Percentiles rank a stretch among this genome's conserved stretches.
Evolutionary conservation across 2,888 invertebrate species (phyloP).

Genomic region (Mycogona germanica): DNA sequence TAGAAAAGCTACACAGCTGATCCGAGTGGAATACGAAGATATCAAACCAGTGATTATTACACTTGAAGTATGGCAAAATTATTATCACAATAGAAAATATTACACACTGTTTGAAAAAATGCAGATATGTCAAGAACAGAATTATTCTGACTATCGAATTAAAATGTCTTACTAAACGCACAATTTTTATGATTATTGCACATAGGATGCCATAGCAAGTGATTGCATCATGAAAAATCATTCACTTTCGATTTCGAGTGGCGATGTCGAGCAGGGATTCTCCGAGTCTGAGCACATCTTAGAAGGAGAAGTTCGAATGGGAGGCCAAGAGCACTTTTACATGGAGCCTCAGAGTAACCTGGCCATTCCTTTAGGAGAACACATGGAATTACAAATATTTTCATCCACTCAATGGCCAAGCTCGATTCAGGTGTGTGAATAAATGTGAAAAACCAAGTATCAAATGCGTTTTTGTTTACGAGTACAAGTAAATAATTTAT

Average conservation of each 20-base stretch:
- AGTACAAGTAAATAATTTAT: too few relatives aligned
- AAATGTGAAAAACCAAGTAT: too few relatives aligned
- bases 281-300: constrained; percentile 54
- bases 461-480: too few relatives aligned
- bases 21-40: constrained; percentile 70
- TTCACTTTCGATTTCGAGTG: constrained; percentile 22
- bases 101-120: too few relatives aligned
- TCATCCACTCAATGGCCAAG: constrained; percentile 55
- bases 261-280: constrained; percentile 56
- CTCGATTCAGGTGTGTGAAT: constrained; percentile 28
- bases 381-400: constrained; percentile 72
- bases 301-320: constrained; percentile 64
- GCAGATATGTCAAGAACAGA: too few relatives aligned
- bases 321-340: constrained; percentile 95
- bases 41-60: constrained; percentile 64
- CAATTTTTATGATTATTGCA: too few relatives aligned
- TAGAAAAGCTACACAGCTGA: constrained; percentile 66
- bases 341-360: constrained; percentile 59
- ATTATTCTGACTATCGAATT: not conserved
- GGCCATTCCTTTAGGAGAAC: constrained; percentile 47
- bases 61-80: constrained; percentile 47
- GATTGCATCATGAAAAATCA: constrained; percentile 14
- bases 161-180: too few relatives aligned
- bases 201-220: constrained; percentile 13
- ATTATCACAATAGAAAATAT: too few relatives aligned